Base-by-base conservation (phyloP, 2,797 vertebrate species). In the Myotis myotis region DNA sequence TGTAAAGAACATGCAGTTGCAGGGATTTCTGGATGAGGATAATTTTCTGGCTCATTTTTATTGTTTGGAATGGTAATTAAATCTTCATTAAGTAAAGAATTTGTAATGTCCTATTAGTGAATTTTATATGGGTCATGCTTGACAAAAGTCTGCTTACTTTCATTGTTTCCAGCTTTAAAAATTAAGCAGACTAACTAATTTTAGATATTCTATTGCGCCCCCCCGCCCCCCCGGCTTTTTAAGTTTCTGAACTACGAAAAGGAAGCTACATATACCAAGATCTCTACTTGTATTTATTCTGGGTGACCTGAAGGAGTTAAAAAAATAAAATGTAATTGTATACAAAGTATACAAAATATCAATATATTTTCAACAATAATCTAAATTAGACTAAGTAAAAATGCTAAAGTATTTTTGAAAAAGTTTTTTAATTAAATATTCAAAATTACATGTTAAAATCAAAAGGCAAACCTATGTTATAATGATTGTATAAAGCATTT, bases 1-100 rank as follows among this genome's bases (percentile, higher is more conserved):
- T 91, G n/a, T 89, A 88, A 91, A 93, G 89, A 93, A 78, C 36
- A 44, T 30, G n/a, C 89, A 85, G 8, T 92, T 94, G 33, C 44
- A 70, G 22, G 11, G 44, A 70, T 93, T 95, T 96, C 51, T 90
- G 87, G 84, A 72, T 87, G 91, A 81, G n/a, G 89, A 93, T 60
- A 90, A 82, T 92, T 89, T 94, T 93, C 28, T 84, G 95, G 36
- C 87, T 87, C 49, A 11, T 60, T 71, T 87, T 81, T 68, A 68
- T 94, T 93, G 72, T 93, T 96, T 91, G 53, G 68, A 88, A 75
- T 47, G 79, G 49, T 80, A 95, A 93, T 92, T 94, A 83, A 96
- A 90, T 96, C 57, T 81, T 92, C 93, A 93, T 94, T 96, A 94
- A 94, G 60, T 82, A 76, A 96, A 89, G 76, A 93, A 95, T 91